Conservation (phyloP, 2,113 vertebrate genomes). For the Mormoops blainvillei region DNA sequence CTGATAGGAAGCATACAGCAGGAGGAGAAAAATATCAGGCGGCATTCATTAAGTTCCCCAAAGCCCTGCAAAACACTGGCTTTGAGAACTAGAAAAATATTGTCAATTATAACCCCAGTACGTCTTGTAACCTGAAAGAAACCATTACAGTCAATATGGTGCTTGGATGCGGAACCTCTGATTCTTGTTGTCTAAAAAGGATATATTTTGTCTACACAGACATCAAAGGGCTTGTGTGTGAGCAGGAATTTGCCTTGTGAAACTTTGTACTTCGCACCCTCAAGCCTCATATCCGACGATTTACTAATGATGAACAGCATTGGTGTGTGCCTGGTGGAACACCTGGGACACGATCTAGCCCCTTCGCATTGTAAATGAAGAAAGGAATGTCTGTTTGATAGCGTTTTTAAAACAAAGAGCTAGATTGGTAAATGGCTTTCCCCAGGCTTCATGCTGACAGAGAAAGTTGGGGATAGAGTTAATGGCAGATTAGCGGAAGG, state of each 20-base stretch:
- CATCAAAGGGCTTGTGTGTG: neutral
- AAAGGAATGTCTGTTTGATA: neutral
- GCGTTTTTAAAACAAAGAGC: neutral
- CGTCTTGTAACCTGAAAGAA: slow-evolving; percentile 2
- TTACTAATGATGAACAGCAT: neutral
- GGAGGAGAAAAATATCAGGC: neutral
- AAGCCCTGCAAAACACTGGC: neutral
- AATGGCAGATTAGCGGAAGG: neutral
- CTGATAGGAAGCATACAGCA: neutral
- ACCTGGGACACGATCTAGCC: neutral
- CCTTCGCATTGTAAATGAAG: neutral
- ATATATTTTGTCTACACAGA: neutral
- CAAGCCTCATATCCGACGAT: neutral
- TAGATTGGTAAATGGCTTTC: neutral
- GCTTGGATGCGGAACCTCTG: neutral
- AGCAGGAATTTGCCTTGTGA: neutral
- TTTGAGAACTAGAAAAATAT: neutral
- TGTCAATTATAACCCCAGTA: neutral
- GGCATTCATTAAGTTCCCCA: neutral
- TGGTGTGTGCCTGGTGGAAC: neutral
- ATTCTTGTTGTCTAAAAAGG: neutral
- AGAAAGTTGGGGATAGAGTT: neutral
- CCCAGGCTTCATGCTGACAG: neutral
- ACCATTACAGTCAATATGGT: neutral
- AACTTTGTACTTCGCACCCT: neutral